Conservation (phyloP, 2,113 vertebrate genomes). For the Dryoscopus gambensis region DNA sequence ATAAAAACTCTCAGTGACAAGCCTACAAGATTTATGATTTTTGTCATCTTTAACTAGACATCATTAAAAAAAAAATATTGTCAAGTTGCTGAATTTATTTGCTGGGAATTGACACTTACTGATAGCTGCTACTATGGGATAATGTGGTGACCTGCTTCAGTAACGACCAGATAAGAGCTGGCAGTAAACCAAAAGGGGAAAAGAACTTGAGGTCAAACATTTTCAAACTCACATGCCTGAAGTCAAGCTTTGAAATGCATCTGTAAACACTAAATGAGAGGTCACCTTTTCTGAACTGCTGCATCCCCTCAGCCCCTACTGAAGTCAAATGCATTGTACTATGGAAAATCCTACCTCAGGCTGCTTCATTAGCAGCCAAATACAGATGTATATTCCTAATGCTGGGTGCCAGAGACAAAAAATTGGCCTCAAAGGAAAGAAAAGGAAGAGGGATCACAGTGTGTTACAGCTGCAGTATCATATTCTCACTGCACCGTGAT, state of each 20-base stretch:
- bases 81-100: conserved; percentile 16
- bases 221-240: background rate
- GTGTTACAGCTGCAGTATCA: background rate
- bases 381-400: background rate
- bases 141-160: conserved; percentile 1
- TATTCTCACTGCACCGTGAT: background rate
- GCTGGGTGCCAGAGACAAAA: background rate
- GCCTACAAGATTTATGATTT: conserved; percentile 45
- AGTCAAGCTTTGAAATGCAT: conserved; percentile 5
- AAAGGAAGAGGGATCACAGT: background rate
- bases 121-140: conserved; percentile 19
- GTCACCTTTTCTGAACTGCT: background rate
- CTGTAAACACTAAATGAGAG: conserved; percentile 4
- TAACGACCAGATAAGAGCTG: conserved; percentile 17
- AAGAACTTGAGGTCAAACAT: conserved; percentile 20
- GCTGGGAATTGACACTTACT: conserved; percentile 40
- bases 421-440: background rate
- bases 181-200: background rate
- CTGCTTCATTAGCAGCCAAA: conserved; percentile 4
- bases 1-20: conserved; percentile 34
- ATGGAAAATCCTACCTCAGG: background rate
- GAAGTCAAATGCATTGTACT: background rate
- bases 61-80: background rate
- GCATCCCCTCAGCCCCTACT: background rate
- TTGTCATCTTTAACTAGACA: conserved; percentile 51